Evolutionary conservation across 2,113 vertebrate genomes (phyloP).

Genomic region (Strix aluco): DNA sequence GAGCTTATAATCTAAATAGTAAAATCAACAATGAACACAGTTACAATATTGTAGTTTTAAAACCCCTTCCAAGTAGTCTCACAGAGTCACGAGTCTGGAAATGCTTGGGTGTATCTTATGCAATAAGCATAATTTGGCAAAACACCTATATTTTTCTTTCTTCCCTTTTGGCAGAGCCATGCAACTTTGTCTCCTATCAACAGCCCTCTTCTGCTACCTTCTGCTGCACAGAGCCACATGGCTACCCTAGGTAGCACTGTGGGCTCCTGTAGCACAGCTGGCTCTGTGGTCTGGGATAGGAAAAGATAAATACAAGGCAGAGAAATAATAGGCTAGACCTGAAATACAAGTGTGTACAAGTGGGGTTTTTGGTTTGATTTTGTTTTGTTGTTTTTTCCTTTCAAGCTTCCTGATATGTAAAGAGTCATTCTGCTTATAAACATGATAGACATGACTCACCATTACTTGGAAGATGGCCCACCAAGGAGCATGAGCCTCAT

Average conservation of each 20-base stretch:
- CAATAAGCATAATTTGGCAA: constrained; percentile 30
- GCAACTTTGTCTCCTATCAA: not conserved
- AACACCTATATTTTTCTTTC: not conserved
- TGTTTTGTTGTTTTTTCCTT: not conserved
- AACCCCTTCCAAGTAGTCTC: not conserved
- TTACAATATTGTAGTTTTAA: not conserved
- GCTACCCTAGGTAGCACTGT: not conserved
- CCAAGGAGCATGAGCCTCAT: not conserved
- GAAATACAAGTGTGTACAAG: rapidly evolving
- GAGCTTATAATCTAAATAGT: not conserved
- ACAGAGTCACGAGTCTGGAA: not conserved
- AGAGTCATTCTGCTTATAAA: not conserved
- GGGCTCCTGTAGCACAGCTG: not conserved
- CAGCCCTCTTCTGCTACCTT: not conserved
- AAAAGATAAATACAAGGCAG: not conserved
- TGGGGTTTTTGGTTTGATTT: not conserved
- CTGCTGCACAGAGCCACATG: not conserved
- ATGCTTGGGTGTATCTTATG: not conserved
- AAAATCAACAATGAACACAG: not conserved
- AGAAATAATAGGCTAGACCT: not conserved
- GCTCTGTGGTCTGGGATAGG: not conserved
- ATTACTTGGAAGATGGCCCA: not conserved
- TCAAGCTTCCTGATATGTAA: not conserved
- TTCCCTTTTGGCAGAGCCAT: not conserved
- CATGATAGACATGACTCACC: not conserved